These are phyloP conservation scores for Meandrusa payeni DNA, from an alignment of 2,888 invertebrate genomes.

Conservation along the genomic window DNA sequence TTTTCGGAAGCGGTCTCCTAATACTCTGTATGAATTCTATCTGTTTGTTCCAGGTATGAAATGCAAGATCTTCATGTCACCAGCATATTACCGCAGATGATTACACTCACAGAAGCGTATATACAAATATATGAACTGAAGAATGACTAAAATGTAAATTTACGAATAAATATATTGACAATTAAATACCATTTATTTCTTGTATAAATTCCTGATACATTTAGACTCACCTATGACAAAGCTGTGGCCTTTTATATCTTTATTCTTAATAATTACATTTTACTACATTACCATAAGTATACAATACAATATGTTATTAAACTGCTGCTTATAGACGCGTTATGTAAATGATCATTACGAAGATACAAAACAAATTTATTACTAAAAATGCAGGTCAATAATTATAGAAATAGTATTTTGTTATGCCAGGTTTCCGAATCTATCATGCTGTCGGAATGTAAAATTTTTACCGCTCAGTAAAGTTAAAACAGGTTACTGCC, in stretches of 20 bases:
- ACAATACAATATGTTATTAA: slow-evolving; percentile 37
- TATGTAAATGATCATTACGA: slow-evolving; percentile 8
- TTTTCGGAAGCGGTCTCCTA: no score
- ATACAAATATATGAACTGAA: slow-evolving; percentile 92
- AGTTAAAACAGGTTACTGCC: no score
- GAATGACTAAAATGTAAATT: slow-evolving; percentile 54
- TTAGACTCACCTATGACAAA: slow-evolving; percentile 11
- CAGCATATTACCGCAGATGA: slow-evolving; percentile 99
- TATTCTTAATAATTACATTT: slow-evolving; percentile 15
- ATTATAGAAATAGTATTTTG: no score
- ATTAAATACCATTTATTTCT: slow-evolving; percentile 56
- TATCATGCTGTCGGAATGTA: no score
- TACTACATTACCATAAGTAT: slow-evolving; percentile 39
- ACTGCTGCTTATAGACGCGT: slow-evolving; percentile 43
- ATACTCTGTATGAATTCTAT: no score
- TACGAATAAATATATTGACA: slow-evolving; percentile 28
- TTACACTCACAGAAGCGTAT: slow-evolving; percentile 98
- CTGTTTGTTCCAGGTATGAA: slow-evolving; percentile 84
- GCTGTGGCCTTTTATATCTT: slow-evolving; percentile 5
- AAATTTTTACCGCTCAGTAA: no score
- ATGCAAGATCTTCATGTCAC: slow-evolving; percentile 99
- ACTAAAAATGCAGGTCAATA: no score
- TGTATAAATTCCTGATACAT: slow-evolving; percentile 57
- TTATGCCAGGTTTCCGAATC: no score
- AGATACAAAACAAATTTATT: no score